Evolutionary conservation across 1,140 invertebrate species (phyloP).

Genomic region (Metopolophium dirhodum): DNA sequence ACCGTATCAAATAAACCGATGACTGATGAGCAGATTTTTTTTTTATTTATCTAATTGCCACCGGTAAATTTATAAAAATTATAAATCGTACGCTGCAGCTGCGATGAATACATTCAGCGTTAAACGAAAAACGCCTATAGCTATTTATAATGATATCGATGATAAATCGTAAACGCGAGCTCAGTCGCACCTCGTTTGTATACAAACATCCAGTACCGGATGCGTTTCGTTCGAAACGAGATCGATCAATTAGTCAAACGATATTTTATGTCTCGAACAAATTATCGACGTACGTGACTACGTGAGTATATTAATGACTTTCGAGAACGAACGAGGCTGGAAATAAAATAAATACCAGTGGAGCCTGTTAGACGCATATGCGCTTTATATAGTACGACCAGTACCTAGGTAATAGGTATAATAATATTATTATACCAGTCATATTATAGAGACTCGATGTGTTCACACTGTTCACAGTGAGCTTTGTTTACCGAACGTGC

Average conservation of each 20-base stretch:
- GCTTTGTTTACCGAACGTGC: neutral
- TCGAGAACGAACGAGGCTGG: neutral
- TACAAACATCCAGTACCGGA: neutral
- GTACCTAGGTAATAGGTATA: too few relatives aligned
- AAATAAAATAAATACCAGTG: neutral
- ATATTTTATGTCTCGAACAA: neutral
- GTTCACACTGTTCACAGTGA: neutral
- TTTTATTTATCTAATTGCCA: too few relatives aligned
- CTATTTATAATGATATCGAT: neutral
- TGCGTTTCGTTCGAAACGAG: neutral
- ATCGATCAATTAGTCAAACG: neutral
- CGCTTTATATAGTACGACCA: neutral
- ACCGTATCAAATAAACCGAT: too few relatives aligned
- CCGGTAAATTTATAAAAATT: too few relatives aligned
- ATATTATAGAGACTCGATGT: neutral
- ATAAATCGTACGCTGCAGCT: too few relatives aligned
- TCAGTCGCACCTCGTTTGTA: neutral
- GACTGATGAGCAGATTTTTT: too few relatives aligned
- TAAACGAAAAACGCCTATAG: too few relatives aligned
- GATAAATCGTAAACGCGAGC: neutral
- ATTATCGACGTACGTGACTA: neutral
- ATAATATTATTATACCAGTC: neutral
- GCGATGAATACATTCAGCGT: too few relatives aligned
- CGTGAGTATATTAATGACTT: neutral
- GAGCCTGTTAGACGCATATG: neutral